These are phyloP conservation scores for Deroptyus accipitrinus DNA, from an alignment of 2,113 vertebrate genomes.

Conservation along the genomic window DNA sequence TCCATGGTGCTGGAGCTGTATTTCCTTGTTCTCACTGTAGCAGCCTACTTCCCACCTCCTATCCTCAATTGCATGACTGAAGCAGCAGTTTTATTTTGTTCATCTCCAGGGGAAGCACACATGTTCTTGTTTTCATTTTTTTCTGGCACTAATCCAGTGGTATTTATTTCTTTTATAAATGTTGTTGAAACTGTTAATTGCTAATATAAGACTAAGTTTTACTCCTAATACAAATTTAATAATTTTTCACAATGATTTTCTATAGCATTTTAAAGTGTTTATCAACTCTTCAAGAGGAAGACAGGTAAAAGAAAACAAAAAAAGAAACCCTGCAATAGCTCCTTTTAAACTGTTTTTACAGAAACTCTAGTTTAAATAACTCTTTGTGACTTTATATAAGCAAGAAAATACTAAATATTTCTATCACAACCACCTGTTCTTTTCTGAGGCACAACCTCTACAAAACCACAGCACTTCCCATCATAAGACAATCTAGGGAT, in stretches of 20 bases:
- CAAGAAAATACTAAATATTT: not conserved
- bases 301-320: not conserved
- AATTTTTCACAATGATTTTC: not conserved
- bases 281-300: not conserved
- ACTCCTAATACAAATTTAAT: not conserved
- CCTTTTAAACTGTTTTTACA: not conserved
- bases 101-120: not conserved
- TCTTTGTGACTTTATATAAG: not conserved
- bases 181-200: not conserved
- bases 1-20: not conserved
- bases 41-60: not conserved
- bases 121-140: not conserved
- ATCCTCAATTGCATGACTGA: fast-evolving
- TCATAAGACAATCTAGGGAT: not conserved
- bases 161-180: not conserved
- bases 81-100: not conserved
- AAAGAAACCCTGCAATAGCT: not conserved
- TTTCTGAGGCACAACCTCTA: not conserved
- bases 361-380: not conserved
- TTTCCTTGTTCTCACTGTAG: not conserved
- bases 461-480: not conserved
- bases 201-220: not conserved
- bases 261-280: not conserved
- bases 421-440: not conserved
- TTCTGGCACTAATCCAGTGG: not conserved